These are phyloP conservation scores for Melopsittacus undulatus DNA, from an alignment of 2,797 vertebrate genomes.

Conservation along the genomic window DNA sequence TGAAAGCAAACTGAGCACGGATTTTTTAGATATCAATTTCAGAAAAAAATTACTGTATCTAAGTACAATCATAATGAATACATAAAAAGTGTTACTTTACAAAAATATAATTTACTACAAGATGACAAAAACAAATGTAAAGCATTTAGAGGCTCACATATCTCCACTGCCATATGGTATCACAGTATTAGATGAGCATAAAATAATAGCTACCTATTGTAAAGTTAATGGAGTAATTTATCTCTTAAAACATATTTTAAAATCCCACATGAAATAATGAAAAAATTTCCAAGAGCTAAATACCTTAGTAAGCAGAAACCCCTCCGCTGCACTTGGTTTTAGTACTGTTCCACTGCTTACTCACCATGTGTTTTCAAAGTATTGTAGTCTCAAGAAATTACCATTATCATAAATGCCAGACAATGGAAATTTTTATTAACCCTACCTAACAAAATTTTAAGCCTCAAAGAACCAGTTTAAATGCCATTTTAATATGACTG, in stretches of 20 bases:
- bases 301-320: constrained; percentile 40
- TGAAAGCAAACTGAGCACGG: accelerated
- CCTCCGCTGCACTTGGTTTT: neutral
- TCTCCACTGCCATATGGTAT: constrained; percentile 45
- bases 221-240: constrained; percentile 58
- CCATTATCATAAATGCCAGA: neutral
- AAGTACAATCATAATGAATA: neutral
- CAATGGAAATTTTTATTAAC: neutral
- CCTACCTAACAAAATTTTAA: neutral
- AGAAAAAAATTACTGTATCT: neutral
- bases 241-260: constrained; percentile 57
- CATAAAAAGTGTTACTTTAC: neutral
- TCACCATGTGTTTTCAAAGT: neutral
- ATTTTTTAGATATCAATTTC: neutral
- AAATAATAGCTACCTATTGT: constrained; percentile 65
- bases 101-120: constrained; percentile 22
- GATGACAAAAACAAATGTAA: constrained; percentile 30
- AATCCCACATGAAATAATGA: constrained; percentile 37
- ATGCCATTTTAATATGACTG: neutral
- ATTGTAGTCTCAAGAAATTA: neutral
- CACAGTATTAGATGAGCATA: constrained; percentile 54
- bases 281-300: constrained; percentile 33
- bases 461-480: neutral
- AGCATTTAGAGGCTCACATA: constrained; percentile 21
- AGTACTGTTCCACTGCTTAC: neutral